Percentiles rank a stretch among this genome's conserved stretches.
Conservation (phyloP, 2,113 vertebrate species). For the Fregata magnificens region DNA sequence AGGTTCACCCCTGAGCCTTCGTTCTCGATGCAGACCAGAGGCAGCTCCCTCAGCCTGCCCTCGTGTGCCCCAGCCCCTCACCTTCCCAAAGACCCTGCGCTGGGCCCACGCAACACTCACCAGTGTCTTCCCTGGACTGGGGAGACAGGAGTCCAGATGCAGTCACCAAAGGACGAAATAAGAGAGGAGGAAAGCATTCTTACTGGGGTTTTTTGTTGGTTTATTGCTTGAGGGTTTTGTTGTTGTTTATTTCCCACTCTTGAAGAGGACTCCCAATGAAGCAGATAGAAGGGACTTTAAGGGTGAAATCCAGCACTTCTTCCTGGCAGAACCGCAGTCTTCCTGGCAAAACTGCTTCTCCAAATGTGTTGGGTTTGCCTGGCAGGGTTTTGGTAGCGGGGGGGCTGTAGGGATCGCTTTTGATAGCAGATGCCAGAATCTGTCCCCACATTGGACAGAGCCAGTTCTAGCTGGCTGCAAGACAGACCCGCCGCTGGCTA, state of each 20-base stretch:
- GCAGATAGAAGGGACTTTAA: not conserved
- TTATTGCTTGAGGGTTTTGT: not conserved
- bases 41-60: not conserved
- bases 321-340: not conserved
- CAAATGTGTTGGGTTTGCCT: not conserved
- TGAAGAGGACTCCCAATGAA: not conserved
- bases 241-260: not conserved
- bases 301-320: not conserved
- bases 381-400: not conserved
- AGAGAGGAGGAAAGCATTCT: not conserved
- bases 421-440: not conserved
- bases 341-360: not conserved
- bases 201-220: not conserved
- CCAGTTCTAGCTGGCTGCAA: not conserved
- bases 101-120: not conserved
- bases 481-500: not conserved
- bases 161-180: not conserved
- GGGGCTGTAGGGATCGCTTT: not conserved
- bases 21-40: not conserved
- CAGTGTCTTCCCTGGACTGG: too few relatives aligned
- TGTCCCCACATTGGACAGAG: not conserved
- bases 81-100: not conserved
- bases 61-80: not conserved
- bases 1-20: not conserved
- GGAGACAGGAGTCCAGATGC: not conserved